Evolutionary conservation across 2,113 vertebrate species (phyloP).

Genomic region (Eretmochelys imbricata): DNA sequence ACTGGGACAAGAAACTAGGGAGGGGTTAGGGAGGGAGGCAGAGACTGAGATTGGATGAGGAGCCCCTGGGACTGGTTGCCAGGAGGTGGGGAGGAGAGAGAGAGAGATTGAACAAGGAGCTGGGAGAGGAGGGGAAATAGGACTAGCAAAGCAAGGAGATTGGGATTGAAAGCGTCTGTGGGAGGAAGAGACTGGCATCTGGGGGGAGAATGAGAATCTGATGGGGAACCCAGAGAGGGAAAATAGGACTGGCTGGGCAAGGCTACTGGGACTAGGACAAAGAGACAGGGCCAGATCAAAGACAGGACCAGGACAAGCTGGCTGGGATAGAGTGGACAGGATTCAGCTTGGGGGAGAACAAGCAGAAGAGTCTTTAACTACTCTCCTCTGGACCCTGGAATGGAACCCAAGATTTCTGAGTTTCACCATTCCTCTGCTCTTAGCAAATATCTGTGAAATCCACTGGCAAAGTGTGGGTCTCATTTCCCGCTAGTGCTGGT

Average conservation of each 20-base stretch:
- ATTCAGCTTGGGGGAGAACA: neutral
- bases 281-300: too few species aligned
- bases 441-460: neutral
- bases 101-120: neutral
- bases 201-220: too few species aligned
- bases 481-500: neutral
- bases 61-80: too few species aligned
- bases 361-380: neutral
- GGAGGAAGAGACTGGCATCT: too few species aligned
- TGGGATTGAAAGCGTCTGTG: neutral
- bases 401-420: neutral
- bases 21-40: neutral
- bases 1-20: neutral
- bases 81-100: neutral
- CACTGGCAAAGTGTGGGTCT: rapidly evolving
- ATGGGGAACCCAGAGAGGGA: neutral
- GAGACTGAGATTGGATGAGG: neutral
- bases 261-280: neutral
- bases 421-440: neutral
- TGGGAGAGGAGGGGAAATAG: neutral
- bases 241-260: neutral
- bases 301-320: neutral
- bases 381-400: neutral
- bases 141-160: neutral
- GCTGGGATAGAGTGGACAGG: neutral